phyloP scores from a whole-genome alignment of 2,797 vertebrate genomes.

The Sebastes taczanowskii region DNA sequence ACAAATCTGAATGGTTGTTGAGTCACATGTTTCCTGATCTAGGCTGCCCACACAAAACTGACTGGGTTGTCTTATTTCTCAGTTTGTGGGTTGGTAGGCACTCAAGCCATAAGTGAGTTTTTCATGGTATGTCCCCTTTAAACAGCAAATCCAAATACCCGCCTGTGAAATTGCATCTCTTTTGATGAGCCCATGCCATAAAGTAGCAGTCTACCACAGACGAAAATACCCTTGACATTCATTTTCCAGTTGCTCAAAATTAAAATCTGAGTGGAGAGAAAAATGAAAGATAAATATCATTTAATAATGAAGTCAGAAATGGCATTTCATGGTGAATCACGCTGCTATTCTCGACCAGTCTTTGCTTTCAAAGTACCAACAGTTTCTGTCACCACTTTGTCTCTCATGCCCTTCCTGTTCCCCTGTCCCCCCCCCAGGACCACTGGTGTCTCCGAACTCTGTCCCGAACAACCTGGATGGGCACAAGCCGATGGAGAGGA shows the following conservation, averaged over 20 bases:
- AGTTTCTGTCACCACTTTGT: slow-evolving; percentile 25
- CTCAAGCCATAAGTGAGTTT: not conserved
- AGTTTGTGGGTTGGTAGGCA: not conserved
- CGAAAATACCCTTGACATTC: not conserved
- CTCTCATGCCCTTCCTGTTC: not conserved
- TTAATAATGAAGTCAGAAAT: not conserved
- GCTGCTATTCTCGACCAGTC: not conserved
- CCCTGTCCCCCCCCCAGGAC: slow-evolving; percentile 74
- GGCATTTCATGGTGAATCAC: not conserved
- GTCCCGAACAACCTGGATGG: slow-evolving; percentile 89
- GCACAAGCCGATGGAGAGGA: slow-evolving; percentile 86
- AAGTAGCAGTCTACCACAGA: not conserved
- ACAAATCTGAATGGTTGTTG: not conserved
- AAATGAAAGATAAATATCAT: not conserved
- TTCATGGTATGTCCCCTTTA: not conserved
- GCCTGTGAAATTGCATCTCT: not conserved
- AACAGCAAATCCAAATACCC: not conserved
- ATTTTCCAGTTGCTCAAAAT: not conserved
- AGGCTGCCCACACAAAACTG: not conserved
- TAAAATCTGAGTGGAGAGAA: not conserved
- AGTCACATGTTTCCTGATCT: not conserved
- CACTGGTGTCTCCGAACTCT: slow-evolving; percentile 89
- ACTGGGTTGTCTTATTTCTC: not conserved
- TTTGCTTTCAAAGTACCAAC: slow-evolving; percentile 3
- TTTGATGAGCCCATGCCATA: slow-evolving; percentile 22